A percentile compares a stretch with the other conserved stretches of the same genome.
Conservation (phyloP, 1,140 invertebrate species). For the Achatina immaculata region DNA sequence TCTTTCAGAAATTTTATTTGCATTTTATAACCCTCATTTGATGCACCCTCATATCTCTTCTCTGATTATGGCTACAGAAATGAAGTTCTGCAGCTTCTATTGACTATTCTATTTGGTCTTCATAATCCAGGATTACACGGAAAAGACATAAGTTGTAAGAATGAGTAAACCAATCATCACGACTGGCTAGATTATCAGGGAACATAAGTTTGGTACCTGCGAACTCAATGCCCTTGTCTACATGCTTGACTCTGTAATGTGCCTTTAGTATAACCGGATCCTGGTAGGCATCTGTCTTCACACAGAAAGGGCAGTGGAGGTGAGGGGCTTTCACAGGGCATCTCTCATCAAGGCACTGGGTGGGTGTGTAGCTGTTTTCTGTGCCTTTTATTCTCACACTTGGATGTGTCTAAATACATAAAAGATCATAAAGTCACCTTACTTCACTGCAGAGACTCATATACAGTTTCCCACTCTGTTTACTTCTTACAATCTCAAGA, state of each 20-base stretch:
- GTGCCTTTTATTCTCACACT: conserved; percentile 71
- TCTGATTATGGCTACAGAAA: no score
- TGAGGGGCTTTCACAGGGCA: conserved; percentile 65
- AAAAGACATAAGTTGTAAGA: no score
- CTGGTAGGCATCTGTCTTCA: conserved; percentile 67
- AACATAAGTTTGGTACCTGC: conserved; percentile 64
- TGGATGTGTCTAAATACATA: conserved; percentile 67
- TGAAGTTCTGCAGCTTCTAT: no score
- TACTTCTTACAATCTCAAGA: background rate
- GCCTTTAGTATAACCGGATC: conserved; percentile 71
- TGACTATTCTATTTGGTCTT: no score
- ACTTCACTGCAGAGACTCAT: background rate
- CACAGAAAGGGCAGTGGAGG: conserved; percentile 72
- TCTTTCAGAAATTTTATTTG: no score
- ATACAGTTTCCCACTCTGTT: background rate
- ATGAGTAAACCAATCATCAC: no score
- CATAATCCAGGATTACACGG: no score
- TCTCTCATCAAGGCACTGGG: conserved; percentile 61
- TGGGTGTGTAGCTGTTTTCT: conserved; percentile 68
- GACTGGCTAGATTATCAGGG: no score
- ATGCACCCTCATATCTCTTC: no score
- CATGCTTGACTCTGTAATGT: conserved; percentile 72
- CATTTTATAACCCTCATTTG: no score
- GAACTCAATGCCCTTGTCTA: conserved; percentile 72
- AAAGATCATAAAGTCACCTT: background rate